phyloP scores from a whole-genome alignment of 1,140 invertebrate genomes.

The Parasteatoda tepidariorum region DNA sequence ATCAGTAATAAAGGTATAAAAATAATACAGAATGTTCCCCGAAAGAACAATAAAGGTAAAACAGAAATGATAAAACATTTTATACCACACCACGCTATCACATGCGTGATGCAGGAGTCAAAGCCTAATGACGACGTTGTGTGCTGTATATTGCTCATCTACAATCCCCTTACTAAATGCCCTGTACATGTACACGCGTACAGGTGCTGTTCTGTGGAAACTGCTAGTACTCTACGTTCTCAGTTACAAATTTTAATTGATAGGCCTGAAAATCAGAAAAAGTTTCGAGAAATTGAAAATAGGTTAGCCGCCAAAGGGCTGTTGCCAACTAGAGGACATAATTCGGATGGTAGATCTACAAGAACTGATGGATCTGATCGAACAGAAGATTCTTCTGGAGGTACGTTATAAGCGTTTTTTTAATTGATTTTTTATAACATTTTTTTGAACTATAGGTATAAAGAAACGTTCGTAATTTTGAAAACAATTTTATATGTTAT shows the following conservation, averaged over 20 bases:
- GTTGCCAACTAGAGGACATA: conserved; percentile 49
- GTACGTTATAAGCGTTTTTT: conserved; percentile 6
- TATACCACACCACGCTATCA: conserved; percentile 92
- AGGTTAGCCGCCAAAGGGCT: conserved; percentile 71
- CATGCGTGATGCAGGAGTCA: conserved; percentile 80
- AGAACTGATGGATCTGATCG: conserved; percentile 64
- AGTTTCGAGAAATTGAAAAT: conserved; percentile 82
- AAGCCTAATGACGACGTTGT: conserved; percentile 84
- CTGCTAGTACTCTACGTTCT: conserved; percentile 83
- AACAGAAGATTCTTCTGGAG: conserved; percentile 62
- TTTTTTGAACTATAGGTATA: no score
- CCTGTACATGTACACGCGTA: conserved; percentile 94
- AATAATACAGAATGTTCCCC: conserved; percentile 81
- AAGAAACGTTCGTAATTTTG: no score
- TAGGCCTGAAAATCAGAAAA: conserved; percentile 86
- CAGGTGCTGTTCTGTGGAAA: conserved; percentile 92
- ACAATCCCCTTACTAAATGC: conserved; percentile 90
- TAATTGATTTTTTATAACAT: no score
- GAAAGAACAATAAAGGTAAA: conserved; percentile 61
- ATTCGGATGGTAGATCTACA: conserved; percentile 64
- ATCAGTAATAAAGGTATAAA: conserved; percentile 93
- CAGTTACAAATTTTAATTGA: conserved; percentile 86
- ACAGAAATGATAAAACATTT: conserved; percentile 86
- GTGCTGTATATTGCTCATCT: conserved; percentile 87
- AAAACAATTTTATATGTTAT: no score